Evolutionary conservation across 2,888 invertebrate species (phyloP).

Genomic region (Phlogophora meticulosa): DNA sequence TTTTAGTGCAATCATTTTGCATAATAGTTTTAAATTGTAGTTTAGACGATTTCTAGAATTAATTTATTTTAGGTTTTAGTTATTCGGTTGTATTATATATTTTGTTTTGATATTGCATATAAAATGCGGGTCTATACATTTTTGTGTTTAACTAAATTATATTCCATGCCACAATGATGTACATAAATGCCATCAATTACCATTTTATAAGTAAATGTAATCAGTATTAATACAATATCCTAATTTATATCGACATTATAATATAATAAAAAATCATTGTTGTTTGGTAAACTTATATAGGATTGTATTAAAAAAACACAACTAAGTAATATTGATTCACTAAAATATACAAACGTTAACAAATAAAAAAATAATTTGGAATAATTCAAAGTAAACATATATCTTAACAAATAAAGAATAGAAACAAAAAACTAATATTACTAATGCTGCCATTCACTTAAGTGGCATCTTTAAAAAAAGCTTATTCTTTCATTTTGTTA

Average conservation of each 20-base stretch:
- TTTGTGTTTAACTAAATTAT: slow-evolving; percentile 82
- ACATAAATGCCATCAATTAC: slow-evolving; percentile 87
- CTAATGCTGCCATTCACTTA: no score
- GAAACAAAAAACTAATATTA: no score
- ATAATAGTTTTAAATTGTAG: slow-evolving; percentile 61
- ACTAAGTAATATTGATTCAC: background rate
- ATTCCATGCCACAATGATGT: slow-evolving; percentile 83
- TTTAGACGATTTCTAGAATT: slow-evolving; percentile 69
- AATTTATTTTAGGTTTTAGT: slow-evolving; percentile 78
- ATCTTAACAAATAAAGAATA: no score
- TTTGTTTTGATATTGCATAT: slow-evolving; percentile 77
- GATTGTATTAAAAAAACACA: background rate
- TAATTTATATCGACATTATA: slow-evolving; percentile 82
- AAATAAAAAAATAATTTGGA: no score
- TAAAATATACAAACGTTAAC: no score
- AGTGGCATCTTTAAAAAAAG: no score
- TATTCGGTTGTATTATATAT: slow-evolving; percentile 81
- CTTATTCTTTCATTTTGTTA: no score
- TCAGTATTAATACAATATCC: slow-evolving; percentile 89
- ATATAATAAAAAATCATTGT: slow-evolving; percentile 64
- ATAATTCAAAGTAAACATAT: background rate
- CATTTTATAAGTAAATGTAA: slow-evolving; percentile 85
- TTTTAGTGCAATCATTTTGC: slow-evolving; percentile 58
- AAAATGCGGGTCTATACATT: slow-evolving; percentile 85
- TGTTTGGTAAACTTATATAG: slow-evolving; percentile 68